Conservation (phyloP, 2,113 vertebrate species). For the Steatornis caripensis region DNA sequence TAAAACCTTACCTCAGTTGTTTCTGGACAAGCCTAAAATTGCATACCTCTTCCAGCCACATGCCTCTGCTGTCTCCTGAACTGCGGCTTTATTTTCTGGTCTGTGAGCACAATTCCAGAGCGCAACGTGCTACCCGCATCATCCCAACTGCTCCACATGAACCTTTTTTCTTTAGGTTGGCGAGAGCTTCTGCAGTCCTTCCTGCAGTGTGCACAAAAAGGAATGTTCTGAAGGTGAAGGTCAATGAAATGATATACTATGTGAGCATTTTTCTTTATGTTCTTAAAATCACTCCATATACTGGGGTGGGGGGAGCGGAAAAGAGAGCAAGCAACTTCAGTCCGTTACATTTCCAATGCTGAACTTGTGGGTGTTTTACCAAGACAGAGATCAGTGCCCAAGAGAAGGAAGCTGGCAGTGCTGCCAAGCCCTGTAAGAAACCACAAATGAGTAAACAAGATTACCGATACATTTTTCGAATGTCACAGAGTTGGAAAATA, state of each 20-base stretch:
- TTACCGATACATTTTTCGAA: background rate
- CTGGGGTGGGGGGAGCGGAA: no score
- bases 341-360: background rate
- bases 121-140: fast-evolving
- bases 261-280: background rate
- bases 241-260: background rate
- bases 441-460: background rate
- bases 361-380: background rate
- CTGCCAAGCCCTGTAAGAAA: background rate
- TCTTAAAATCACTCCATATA: background rate
- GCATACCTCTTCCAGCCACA: background rate
- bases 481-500: background rate
- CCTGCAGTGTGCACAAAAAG: background rate
- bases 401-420: background rate
- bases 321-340: no score
- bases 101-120: background rate
- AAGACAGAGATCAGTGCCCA: background rate
- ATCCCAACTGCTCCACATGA: background rate
- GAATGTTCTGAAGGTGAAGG: background rate
- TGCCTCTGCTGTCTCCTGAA: background rate
- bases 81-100: background rate
- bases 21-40: background rate
- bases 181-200: background rate
- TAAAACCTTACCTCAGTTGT: background rate
- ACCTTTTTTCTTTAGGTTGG: background rate